phyloP scores from a whole-genome alignment of 2,113 vertebrate species.

The Pogona vitticeps region DNA sequence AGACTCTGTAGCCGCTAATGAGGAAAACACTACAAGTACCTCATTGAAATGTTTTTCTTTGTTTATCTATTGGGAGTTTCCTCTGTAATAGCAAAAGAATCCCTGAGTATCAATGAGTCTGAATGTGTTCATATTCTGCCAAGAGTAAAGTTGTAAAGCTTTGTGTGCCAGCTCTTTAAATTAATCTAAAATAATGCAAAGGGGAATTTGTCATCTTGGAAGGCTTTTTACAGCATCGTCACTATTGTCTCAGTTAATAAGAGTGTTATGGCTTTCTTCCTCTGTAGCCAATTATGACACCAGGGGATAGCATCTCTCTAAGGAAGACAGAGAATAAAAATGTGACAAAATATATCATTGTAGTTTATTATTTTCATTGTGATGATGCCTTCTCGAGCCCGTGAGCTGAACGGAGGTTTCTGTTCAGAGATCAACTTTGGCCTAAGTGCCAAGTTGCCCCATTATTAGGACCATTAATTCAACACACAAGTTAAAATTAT shows the following conservation, averaged over 20 bases:
- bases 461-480: conserved; percentile 69
- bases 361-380: conserved; percentile 38
- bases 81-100: conserved; percentile 65
- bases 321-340: neutral
- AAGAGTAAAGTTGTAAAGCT: conserved; percentile 75
- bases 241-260: conserved; percentile 67
- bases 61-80: conserved; percentile 72
- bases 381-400: conserved; percentile 40
- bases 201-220: conserved; percentile 65
- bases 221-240: conserved; percentile 59
- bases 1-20: conserved; percentile 72
- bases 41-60: conserved; percentile 72
- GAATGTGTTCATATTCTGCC: conserved; percentile 69
- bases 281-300: conserved; percentile 40
- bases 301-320: conserved; percentile 43
- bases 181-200: conserved; percentile 72
- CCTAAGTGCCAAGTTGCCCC: conserved; percentile 61
- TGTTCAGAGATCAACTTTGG: conserved; percentile 50
- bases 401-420: conserved; percentile 54
- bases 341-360: conserved; percentile 42
- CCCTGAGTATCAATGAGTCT: conserved; percentile 72
- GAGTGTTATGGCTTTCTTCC: conserved; percentile 48
- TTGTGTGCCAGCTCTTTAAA: conserved; percentile 68
- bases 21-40: conserved; percentile 73
- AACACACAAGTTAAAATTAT: conserved; percentile 65